Percentiles rank a stretch among this genome's conserved stretches.
These are phyloP conservation scores for Trimorus sp. DNA, from an alignment of 2,888 invertebrate species.

Conservation along the genomic window DNA sequence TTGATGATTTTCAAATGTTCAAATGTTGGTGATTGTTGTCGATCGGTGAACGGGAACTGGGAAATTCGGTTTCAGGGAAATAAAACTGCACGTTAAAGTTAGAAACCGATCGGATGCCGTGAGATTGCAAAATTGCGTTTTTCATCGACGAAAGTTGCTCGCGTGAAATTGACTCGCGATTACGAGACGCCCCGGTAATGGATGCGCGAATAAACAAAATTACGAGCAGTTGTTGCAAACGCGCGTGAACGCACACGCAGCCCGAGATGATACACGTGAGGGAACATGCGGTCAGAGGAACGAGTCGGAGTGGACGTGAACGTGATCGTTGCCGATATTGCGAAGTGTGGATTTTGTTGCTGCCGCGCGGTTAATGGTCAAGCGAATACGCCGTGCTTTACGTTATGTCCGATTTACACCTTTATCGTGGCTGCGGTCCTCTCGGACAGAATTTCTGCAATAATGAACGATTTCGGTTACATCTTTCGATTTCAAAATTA, in stretches of 20 bases:
- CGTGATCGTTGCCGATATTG: constrained; percentile 76
- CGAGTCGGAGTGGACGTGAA: constrained; percentile 71
- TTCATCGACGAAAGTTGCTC: background rate
- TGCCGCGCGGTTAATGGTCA: constrained; percentile 73
- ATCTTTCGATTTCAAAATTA: too few relatives aligned
- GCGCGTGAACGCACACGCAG: constrained; percentile 14
- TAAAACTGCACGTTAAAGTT: too few relatives aligned
- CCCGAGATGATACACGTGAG: constrained; percentile 45
- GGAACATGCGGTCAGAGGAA: constrained; percentile 67
- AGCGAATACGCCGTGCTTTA: constrained; percentile 73
- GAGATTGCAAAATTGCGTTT: too few relatives aligned
- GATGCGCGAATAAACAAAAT: constrained; percentile 29
- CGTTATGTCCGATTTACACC: constrained; percentile 46
- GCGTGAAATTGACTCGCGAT: background rate
- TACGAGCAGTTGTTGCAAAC: constrained; percentile 11
- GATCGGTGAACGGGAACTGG: too few relatives aligned
- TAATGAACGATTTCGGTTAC: constrained; percentile 53
- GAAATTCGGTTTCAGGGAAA: too few relatives aligned
- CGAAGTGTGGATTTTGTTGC: constrained; percentile 71
- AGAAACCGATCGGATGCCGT: too few relatives aligned
- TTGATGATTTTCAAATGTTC: too few relatives aligned
- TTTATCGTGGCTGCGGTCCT: constrained; percentile 60
- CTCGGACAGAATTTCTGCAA: constrained; percentile 71
- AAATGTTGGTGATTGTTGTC: too few relatives aligned
- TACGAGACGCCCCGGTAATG: constrained; percentile 11